Evolutionary conservation across 2,888 invertebrate genomes (phyloP).

Genomic region (Drosophila mercatorum): DNA sequence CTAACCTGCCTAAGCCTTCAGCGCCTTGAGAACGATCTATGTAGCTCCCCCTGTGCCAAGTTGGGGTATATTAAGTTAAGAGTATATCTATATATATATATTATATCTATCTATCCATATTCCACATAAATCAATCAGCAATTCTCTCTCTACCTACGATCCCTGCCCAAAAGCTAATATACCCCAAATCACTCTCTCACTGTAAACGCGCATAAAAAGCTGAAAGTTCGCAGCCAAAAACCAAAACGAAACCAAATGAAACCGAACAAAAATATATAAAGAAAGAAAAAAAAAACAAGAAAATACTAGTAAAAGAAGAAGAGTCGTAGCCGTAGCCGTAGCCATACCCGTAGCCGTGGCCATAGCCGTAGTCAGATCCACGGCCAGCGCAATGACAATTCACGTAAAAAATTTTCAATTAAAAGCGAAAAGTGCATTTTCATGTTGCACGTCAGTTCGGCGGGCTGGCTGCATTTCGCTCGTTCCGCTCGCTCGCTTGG

Average conservation of each 20-base stretch:
- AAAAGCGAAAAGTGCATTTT: constrained; percentile 81
- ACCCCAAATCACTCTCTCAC: neutral
- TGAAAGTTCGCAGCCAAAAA: constrained; percentile 24
- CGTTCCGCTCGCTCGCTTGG: neutral
- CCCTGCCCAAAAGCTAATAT: neutral
- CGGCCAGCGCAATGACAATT: constrained; percentile 63
- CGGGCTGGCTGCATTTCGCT: constrained; percentile 22
- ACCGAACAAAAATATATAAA: constrained; percentile 44
- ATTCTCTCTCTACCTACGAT: no score
- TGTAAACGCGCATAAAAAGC: constrained; percentile 2
- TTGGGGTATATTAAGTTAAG: no score
- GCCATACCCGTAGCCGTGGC: neutral
- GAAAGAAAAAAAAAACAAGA: constrained; percentile 17
- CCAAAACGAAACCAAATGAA: constrained; percentile 30
- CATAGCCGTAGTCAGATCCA: neutral
- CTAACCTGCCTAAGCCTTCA: no score
- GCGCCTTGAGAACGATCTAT: no score
- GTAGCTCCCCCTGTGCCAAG: no score
- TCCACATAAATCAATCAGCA: no score
- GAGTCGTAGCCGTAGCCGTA: no score
- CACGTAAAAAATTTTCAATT: constrained; percentile 74
- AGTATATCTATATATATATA: no score
- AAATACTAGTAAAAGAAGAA: constrained; percentile 8
- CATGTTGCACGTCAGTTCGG: constrained; percentile 75
- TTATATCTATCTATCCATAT: no score